A percentile compares a stretch with the other conserved stretches of the same genome.
Conservation (phyloP, 2,113 vertebrate species). For the Dendrocopos noguchii region DNA sequence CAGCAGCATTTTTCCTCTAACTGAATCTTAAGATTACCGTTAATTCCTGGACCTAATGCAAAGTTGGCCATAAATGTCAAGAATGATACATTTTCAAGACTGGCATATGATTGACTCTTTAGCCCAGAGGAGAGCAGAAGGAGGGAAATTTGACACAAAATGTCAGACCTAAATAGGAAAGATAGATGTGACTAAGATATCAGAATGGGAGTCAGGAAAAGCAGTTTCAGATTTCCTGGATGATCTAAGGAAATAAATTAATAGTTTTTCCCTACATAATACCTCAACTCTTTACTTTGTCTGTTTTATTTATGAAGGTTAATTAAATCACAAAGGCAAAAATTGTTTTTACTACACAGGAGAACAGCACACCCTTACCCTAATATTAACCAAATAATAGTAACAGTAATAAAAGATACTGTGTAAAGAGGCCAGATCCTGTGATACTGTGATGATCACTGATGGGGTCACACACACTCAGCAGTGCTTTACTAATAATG, state of each 20-base stretch:
- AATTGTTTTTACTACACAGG: background rate
- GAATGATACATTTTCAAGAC: background rate
- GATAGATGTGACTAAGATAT: background rate
- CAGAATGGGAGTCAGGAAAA: background rate
- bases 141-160: background rate
- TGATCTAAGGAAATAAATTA: background rate
- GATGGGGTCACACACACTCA: background rate
- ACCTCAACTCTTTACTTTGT: background rate
- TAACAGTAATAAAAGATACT: background rate
- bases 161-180: background rate
- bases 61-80: background rate
- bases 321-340: background rate
- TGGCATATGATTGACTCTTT: background rate
- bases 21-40: background rate
- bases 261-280: background rate
- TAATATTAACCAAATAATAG: background rate
- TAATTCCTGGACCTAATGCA: background rate
- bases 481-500: background rate
- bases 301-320: background rate
- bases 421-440: background rate
- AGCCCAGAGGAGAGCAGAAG: background rate
- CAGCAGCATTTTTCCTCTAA: background rate
- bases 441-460: background rate
- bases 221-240: background rate
- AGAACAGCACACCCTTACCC: background rate